A percentile compares a stretch with the other conserved stretches of the same genome.
phyloP scores from a whole-genome alignment of 1,140 invertebrate species.

The Trichonephila inaurata region DNA sequence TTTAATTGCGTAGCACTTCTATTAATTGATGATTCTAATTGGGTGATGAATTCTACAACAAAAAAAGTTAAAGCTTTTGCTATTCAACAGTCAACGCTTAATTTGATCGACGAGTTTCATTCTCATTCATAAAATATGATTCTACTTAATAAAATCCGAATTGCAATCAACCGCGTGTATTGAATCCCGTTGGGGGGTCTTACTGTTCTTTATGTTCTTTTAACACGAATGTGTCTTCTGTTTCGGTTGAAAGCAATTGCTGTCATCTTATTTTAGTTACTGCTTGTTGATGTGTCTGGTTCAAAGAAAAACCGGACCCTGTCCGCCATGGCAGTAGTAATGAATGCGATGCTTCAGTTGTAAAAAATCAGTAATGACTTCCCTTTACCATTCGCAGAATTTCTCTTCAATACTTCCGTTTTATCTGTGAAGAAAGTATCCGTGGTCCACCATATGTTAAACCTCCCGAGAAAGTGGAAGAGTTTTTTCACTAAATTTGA shows the following conservation, averaged over 20 bases:
- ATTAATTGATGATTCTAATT: too few species aligned
- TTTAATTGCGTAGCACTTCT: too few species aligned
- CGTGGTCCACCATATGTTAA: not conserved
- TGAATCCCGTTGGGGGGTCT: too few species aligned
- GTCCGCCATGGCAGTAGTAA: not conserved
- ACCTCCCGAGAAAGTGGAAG: not conserved
- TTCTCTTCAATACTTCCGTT: not conserved
- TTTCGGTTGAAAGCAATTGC: not conserved
- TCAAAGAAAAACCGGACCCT: too few species aligned
- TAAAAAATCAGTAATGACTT: not conserved
- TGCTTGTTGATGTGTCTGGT: not conserved
- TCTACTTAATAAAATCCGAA: too few species aligned
- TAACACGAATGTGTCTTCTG: not conserved
- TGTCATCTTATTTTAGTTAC: not conserved
- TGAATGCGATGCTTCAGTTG: not conserved
- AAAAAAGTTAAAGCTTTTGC: too few species aligned
- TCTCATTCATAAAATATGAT: too few species aligned
- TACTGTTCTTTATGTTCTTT: too few species aligned
- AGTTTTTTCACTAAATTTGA: not conserved
- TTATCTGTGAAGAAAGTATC: not conserved
- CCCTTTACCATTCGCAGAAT: not conserved
- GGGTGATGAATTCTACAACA: too few species aligned
- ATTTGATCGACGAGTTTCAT: too few species aligned
- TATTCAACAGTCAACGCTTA: too few species aligned
- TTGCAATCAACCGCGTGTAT: too few species aligned